Evolutionary conservation across 2,797 vertebrate species (phyloP).

Genomic region (Alectoris magna): DNA sequence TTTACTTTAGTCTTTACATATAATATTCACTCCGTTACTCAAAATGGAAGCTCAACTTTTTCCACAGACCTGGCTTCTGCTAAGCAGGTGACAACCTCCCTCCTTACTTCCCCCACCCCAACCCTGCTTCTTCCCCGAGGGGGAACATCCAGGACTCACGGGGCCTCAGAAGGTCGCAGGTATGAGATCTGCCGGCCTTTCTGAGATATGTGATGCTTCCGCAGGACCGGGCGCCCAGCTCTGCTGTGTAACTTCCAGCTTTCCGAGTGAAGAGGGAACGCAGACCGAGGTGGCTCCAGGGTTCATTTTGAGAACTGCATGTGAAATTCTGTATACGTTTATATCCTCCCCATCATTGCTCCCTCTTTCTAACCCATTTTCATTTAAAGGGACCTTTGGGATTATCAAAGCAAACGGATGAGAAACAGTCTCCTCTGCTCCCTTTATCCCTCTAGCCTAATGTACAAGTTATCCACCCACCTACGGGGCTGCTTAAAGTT

Average conservation of each 20-base stretch:
- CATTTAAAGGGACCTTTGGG: conserved; percentile 64
- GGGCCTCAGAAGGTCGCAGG: conserved; percentile 35
- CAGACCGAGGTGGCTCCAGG: conserved; percentile 26
- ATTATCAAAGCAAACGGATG: conserved; percentile 70
- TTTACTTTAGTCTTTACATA: conserved; percentile 85
- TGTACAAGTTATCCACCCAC: conserved; percentile 47
- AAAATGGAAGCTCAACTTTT: conserved; percentile 87
- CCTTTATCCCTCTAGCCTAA: conserved; percentile 57
- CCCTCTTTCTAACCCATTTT: conserved; percentile 47
- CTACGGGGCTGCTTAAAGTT: conserved; percentile 83
- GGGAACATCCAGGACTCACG: conserved; percentile 31
- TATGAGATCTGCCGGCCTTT: conserved; percentile 55
- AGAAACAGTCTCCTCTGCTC: conserved; percentile 63
- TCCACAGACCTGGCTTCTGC: conserved; percentile 67
- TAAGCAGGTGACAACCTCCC: conserved; percentile 49
- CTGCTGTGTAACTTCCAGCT: conserved; percentile 63
- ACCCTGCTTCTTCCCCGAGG: conserved; percentile 9
- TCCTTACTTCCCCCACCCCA: not conserved
- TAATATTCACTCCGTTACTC: conserved; percentile 84
- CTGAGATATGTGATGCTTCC: conserved; percentile 49
- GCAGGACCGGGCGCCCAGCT: conserved; percentile 54
- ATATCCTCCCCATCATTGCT: conserved; percentile 2
- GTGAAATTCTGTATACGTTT: not conserved
- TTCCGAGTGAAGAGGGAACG: conserved; percentile 59
- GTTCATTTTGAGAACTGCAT: conserved; percentile 41